Evolutionary conservation across 2,888 invertebrate species (phyloP), one percentile per base, ranked within the genome.

Genomic region (Brachypalpus laphriformis): DNA sequence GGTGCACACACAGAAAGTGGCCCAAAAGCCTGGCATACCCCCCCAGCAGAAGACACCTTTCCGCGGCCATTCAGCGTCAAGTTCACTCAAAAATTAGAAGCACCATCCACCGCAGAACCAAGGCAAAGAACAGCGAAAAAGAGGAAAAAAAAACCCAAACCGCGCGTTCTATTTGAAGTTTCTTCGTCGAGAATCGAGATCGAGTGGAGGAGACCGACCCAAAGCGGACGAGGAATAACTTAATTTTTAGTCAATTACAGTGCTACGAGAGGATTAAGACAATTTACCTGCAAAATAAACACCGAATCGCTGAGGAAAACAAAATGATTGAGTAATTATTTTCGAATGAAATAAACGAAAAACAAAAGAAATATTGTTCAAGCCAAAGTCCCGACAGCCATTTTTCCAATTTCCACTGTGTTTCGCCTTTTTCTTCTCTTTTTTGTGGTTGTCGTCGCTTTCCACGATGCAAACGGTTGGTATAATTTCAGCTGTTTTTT

Each of bases 401-500:
- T 86, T 86, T 86, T 86, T 68, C 82, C 65, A 76, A 82, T 86
- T 86, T 68, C 82, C 65, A 76, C 81, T 86, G 54, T 71, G 40
- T 77, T 72, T 82, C 37, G 72, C 37, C 51, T 86, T 65, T 76
- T 81, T 25, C 25, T 2, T 25, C 25, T 25, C 5, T 25, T 25
- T 25, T 25, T 25, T 25, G 25, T 25, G 71, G 75, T 76, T 61
- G 65, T 86, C 81, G 68, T 86, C 81, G 34, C 28, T 72, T 86
- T 86, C 86, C 86, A 80, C 56, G 54, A 77, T 81, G 49, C 28
- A 51, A 65, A 18, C 18, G 18, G 28, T 61, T 86, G 86, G 86
- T 86, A 66, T 75, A 86, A 71, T 40, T 86, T 86, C 82, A 86
- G 76, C 82, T 86, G 86, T 86, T 81, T 42, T 86, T 81, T 86